Percentiles rank a stretch among this genome's conserved stretches.
These are phyloP conservation scores for Cavia aperea DNA, from an alignment of 2,113 vertebrate genomes.

Conservation along the genomic window DNA sequence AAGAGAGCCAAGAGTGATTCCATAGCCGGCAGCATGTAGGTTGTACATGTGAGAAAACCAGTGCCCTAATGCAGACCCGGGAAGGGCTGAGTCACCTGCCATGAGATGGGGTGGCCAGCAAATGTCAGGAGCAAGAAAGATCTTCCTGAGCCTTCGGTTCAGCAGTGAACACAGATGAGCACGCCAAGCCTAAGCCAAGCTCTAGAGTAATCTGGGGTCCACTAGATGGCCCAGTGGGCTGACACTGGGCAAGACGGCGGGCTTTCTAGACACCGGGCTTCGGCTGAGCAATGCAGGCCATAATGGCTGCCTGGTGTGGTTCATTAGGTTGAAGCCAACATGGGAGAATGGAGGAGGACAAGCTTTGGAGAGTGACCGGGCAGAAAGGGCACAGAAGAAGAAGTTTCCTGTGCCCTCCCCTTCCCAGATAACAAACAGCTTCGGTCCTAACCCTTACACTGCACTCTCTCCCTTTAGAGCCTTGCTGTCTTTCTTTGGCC, in stretches of 20 bases:
- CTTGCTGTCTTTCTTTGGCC: neutral
- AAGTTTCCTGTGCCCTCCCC: neutral
- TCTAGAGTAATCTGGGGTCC: neutral
- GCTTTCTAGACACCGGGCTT: neutral
- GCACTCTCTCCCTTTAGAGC: neutral
- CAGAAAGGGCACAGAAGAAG: neutral
- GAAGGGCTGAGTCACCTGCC: neutral
- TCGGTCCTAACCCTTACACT: neutral
- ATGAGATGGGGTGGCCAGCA: rapidly evolving
- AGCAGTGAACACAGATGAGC: no score
- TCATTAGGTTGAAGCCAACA: neutral
- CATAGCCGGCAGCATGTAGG: no score
- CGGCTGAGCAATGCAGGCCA: neutral
- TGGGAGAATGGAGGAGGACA: neutral
- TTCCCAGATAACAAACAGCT: neutral
- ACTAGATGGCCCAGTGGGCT: neutral
- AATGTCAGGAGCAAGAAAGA: rapidly evolving
- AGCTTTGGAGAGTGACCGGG: neutral
- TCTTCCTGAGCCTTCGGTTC: neutral
- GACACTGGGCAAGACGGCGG: no score
- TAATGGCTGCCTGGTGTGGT: neutral
- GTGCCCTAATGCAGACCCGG: neutral
- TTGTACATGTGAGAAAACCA: no score
- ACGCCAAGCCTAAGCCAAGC: neutral
- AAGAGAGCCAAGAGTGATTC: no score